A percentile compares a stretch with the other conserved stretches of the same genome.
Conservation (phyloP, 2,888 invertebrate species). For the Rhingia campestris region DNA sequence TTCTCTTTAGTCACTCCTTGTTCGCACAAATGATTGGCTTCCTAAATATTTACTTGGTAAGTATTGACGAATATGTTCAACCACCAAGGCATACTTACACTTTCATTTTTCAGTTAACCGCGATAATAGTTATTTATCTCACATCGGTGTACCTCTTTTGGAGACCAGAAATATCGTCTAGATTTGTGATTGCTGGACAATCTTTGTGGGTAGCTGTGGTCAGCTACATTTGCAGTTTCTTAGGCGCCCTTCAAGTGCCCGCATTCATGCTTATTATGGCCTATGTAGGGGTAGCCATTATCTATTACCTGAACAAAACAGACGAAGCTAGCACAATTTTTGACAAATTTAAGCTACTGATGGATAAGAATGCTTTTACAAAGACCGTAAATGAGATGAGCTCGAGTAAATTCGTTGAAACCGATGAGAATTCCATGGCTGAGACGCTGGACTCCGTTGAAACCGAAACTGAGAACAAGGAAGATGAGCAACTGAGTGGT, state of each 20-base stretch:
- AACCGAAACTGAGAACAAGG: slow-evolving; percentile 69
- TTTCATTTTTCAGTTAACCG: slow-evolving; percentile 85
- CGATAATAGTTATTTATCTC: slow-evolving; percentile 88
- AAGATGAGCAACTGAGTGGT: slow-evolving; percentile 85
- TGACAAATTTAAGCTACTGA: slow-evolving; percentile 78
- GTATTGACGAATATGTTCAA: slow-evolving; percentile 19
- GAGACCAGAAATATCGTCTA: slow-evolving; percentile 87
- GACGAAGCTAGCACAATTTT: slow-evolving; percentile 77
- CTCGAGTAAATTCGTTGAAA: slow-evolving; percentile 78
- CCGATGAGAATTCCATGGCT: slow-evolving; percentile 80
- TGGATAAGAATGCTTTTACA: slow-evolving; percentile 79
- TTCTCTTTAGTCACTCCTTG: slow-evolving; percentile 80
- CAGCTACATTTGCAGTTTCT: slow-evolving; percentile 89
- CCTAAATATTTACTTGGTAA: slow-evolving; percentile 80
- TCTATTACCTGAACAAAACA: slow-evolving; percentile 81
- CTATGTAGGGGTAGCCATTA: slow-evolving; percentile 81
- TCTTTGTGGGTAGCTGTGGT: slow-evolving; percentile 90
- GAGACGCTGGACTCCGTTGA: slow-evolving; percentile 79
- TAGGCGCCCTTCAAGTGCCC: slow-evolving; percentile 90
- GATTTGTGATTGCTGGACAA: slow-evolving; percentile 88
- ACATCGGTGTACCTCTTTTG: slow-evolving; percentile 89
- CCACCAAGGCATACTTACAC: slow-evolving; percentile 22
- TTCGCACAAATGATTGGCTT: slow-evolving; percentile 80
- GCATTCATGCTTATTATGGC: slow-evolving; percentile 88
- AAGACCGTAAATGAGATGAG: slow-evolving; percentile 80